Evolutionary conservation across 2,888 invertebrate species (phyloP), one percentile per base, ranked within the genome.

Genomic region (Serrognathus titanus): DNA sequence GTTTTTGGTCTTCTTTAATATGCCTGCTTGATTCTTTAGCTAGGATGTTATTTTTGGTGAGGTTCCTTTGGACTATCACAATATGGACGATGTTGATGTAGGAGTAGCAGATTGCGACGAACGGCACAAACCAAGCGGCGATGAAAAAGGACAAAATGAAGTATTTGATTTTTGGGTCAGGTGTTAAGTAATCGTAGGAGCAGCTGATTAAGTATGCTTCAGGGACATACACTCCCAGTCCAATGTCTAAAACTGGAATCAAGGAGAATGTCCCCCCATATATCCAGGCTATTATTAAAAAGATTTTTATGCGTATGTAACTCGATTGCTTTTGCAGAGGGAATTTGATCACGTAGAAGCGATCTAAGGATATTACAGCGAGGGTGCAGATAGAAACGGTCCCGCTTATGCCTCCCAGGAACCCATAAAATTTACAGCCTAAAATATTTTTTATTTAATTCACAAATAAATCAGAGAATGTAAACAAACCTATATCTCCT

Each of bases 201-300:
- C 93, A 94, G 67, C 89, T 89, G 13, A 90, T 92, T 57, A 92
- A 81, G 71, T 85, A 91, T 1, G 91, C 92, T 74, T 93, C 93
- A 5, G 92, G 91, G 11, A 90, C 88, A 77, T 92, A 94, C 37
- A 80, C 81, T 16, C 88, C 88, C 64, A 89, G 82, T 7, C 90
- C 89, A 43, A 90, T 80, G 67, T 86, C 81, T 24, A 85, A 71
- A 0, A 89, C 83, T 0, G 92, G 93, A 51, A 90, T 82, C 4
- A 83, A 73, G 1, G 90, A 84, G 72, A 91, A 90, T 11, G 83
- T 64, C 8, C 82, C 76, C 2, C 90, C 87, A 74, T 92, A 92
- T 11, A 85, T 59, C 93, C 93, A 94, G 55, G 88, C 83, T 38
- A 84, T 73, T 8, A 85, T 67, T 7, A 88, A 81, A 66, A 85